Evolutionary conservation across 2,113 vertebrate genomes (phyloP).

Genomic region (Anser cygnoides): DNA sequence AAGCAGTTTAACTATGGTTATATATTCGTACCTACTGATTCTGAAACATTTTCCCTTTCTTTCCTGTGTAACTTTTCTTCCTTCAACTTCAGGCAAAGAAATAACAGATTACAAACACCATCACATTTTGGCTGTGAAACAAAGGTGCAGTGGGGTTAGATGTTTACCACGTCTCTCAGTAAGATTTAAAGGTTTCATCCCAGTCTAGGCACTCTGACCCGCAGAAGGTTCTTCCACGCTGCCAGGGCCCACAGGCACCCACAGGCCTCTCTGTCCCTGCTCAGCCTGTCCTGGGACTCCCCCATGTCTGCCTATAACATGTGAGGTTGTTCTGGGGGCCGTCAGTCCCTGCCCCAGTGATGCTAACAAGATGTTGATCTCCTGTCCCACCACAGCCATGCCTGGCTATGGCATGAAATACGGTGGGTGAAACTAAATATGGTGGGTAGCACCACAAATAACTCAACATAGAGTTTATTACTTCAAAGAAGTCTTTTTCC

Average conservation of each 20-base stretch:
- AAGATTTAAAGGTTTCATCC: neutral
- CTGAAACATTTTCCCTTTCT: neutral
- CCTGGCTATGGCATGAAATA: neutral
- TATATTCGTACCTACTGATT: neutral
- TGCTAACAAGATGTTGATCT: accelerated
- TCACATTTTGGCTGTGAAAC: neutral
- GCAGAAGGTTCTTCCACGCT: accelerated
- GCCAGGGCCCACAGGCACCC: neutral
- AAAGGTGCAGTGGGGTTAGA: neutral
- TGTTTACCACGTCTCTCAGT: accelerated
- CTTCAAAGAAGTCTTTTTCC: accelerated
- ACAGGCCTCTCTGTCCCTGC: neutral
- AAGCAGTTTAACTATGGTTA: constrained; percentile 42
- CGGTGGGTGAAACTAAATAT: neutral
- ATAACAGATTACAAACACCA: neutral
- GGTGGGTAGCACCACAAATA: accelerated
- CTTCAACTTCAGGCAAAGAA: neutral
- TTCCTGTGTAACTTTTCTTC: neutral
- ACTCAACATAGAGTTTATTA: neutral
- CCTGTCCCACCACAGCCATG: neutral
- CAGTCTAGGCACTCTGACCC: neutral
- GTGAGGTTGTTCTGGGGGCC: neutral
- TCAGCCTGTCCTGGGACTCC: too few relatives aligned
- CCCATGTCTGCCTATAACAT: neutral
- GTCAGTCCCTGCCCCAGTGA: accelerated